Evolutionary conservation across 2,113 vertebrate species (phyloP).

Genomic region (Ifrita kowaldi): DNA sequence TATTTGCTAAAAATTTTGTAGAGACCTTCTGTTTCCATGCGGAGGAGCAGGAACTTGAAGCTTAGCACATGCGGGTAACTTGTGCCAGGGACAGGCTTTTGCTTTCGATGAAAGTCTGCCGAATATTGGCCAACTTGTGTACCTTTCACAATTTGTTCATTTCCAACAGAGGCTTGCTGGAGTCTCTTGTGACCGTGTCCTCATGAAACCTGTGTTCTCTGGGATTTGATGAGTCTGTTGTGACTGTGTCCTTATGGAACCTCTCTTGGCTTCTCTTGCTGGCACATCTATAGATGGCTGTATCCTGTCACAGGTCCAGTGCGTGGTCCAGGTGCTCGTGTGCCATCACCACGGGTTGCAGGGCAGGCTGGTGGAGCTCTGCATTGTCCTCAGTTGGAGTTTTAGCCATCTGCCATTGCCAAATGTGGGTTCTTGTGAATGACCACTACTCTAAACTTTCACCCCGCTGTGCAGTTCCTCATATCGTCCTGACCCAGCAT

Average conservation of each 20-base stretch:
- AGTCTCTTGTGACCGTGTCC: neutral
- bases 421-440: accelerated
- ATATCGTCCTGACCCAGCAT: neutral
- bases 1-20: neutral
- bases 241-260: neutral
- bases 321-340: accelerated
- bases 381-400: neutral
- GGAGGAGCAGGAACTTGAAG: neutral
- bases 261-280: neutral
- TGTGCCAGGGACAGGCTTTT: slow-evolving; percentile 43
- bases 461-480: neutral
- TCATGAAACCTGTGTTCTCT: neutral
- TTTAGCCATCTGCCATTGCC: neutral
- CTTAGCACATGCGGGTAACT: neutral
- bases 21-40: neutral
- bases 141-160: neutral
- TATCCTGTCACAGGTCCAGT: neutral
- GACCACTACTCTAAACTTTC: accelerated
- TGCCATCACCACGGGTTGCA: accelerated
- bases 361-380: neutral
- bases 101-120: slow-evolving; percentile 55
- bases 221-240: neutral
- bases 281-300: neutral
- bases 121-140: neutral
- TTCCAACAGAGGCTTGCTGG: neutral